Evolutionary conservation across 2,888 invertebrate species (phyloP), one percentile per base, ranked within the genome.

Genomic region (Sturmia bella): DNA sequence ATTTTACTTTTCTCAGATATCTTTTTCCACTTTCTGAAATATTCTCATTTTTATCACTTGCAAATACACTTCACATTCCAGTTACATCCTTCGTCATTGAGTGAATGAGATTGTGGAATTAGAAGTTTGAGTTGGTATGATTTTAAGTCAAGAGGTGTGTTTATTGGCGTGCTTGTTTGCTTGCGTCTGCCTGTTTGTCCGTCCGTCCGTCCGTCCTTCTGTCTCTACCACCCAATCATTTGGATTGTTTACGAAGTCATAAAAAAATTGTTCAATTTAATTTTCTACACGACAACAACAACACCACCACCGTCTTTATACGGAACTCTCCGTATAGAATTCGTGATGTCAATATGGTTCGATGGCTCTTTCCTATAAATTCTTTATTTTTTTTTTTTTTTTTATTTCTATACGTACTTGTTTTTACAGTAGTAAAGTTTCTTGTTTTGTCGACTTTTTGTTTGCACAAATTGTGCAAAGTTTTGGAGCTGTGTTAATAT

Each of bases 211-310:
- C 32, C 9, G 32, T 7, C 6, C 6, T 3, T 27, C 27, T 27
- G 6, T 27, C 6, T 27, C 27, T 27, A 27, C 6, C 3, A 3
- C 27, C 27, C 27, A 27, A 32, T 50, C 48, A 56, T 21, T 57
- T 69, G 63, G 43, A 75, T 80, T 70, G 52, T 70, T 69, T 57
- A 43, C 63, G 15, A 73, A 77, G 73, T 81, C 81, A 64, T 81
- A 77, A 77, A 81, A 69, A 32, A 77, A 17, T 21, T 59, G 21
- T 68, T 76, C 75, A 56, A 80, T 75, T 70, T 66, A 59, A 37
- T 70, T 32, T 74, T 64, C 50, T 32, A 57, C 57, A 57, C 24
- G 24, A 56, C 13, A 57, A 61, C 32, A 41, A 45, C 37, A 61
- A 1, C 19, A 48, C 7, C 17, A 43, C 0, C 52, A n/a, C 27